These are phyloP conservation scores for Turdus rufiventris DNA, from an alignment of 2,113 vertebrate species.

Conservation along the genomic window DNA sequence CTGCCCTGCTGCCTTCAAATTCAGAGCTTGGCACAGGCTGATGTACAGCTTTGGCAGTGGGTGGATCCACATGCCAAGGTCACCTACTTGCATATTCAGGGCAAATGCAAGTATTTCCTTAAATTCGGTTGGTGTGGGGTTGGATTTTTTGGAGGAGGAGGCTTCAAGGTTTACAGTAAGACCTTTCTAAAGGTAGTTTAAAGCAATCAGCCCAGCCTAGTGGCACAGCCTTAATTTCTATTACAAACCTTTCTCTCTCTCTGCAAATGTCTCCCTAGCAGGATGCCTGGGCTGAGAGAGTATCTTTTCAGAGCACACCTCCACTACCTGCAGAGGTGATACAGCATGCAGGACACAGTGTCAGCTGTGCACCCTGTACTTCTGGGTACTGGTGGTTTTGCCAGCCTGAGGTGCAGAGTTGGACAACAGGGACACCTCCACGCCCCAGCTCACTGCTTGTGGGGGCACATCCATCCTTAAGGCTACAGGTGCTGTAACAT, in stretches of 20 bases:
- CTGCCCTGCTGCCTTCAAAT: neutral
- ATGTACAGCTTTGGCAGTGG: neutral
- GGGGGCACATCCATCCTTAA: neutral
- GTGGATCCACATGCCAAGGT: neutral
- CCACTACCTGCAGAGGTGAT: neutral
- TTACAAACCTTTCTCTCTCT: neutral
- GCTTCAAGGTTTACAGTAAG: neutral
- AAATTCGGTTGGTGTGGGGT: neutral
- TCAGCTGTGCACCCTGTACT: neutral
- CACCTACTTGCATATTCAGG: accelerated
- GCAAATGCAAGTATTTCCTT: neutral
- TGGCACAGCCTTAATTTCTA: neutral
- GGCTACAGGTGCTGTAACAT: neutral
- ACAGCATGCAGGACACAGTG: neutral
- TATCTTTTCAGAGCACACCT: neutral
- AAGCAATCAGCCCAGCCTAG: neutral
- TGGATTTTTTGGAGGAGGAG: neutral
- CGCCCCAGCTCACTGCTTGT: neutral
- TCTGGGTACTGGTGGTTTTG: neutral
- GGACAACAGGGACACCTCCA: accelerated
- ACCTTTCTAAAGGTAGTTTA: neutral
- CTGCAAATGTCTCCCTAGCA: neutral
- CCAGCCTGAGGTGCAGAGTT: neutral
- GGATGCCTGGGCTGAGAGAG: neutral
- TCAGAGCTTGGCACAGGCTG: neutral